These are phyloP conservation scores for Hirundichthys speculiger DNA, from an alignment of 2,113 vertebrate genomes.

Conservation along the genomic window DNA sequence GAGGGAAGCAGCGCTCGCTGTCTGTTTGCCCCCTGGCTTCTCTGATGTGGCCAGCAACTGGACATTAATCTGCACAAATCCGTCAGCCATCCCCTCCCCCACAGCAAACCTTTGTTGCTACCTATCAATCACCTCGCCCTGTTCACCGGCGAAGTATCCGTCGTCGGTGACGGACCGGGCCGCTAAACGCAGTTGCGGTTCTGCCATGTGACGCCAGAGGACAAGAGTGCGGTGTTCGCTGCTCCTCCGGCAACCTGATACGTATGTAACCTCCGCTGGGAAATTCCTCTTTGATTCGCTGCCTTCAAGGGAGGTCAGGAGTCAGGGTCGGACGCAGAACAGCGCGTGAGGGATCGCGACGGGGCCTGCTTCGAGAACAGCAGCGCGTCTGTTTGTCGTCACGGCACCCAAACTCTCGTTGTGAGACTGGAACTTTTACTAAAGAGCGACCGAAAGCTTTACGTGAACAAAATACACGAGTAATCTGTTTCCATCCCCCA, in stretches of 20 bases:
- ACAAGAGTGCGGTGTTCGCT: constrained; percentile 26
- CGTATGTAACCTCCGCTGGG: constrained; percentile 19
- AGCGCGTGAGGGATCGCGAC: constrained; percentile 6
- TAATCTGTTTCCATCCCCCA: not conserved
- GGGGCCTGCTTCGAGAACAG: constrained; percentile 8
- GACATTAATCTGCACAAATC: constrained; percentile 60
- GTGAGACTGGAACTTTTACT: not conserved
- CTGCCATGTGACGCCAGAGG: constrained; percentile 9
- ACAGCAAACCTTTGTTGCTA: constrained; percentile 19
- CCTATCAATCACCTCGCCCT: constrained; percentile 7
- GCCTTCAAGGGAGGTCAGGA: constrained; percentile 13
- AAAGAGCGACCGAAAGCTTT: not conserved
- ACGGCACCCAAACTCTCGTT: not conserved
- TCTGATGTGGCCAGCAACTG: constrained; percentile 73
- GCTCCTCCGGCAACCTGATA: constrained; percentile 35
- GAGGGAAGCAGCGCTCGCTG: constrained; percentile 59
- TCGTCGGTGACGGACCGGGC: constrained; percentile 12
- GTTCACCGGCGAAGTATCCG: constrained; percentile 6
- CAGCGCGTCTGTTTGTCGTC: not conserved
- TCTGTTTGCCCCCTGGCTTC: constrained; percentile 51
- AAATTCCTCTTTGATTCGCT: constrained; percentile 2
- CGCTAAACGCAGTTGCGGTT: constrained; percentile 27
- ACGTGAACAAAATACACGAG: not conserved
- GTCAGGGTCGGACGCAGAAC: constrained; percentile 19
- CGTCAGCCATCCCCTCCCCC: constrained; percentile 14